phyloP scores from a whole-genome alignment of 2,113 vertebrate genomes.

The Vidua macroura region DNA sequence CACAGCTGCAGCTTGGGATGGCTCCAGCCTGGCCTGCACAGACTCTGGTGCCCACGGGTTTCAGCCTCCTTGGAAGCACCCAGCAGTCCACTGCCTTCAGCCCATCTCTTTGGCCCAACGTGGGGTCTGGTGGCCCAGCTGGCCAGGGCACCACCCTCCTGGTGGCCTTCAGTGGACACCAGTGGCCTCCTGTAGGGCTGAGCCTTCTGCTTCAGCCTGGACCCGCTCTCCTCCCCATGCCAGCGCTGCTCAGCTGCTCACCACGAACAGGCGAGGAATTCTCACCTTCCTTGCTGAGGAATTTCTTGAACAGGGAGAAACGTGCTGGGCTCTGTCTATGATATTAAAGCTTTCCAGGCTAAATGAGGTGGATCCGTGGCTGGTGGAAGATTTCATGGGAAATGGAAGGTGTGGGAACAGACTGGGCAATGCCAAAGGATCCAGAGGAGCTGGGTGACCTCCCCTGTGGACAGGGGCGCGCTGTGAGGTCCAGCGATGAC shows the following conservation, averaged over 20 bases:
- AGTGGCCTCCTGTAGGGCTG: background rate
- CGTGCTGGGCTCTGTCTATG: background rate
- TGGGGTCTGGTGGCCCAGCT: background rate
- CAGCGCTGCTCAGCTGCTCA: background rate
- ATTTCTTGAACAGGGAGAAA: background rate
- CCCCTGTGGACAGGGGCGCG: accelerated
- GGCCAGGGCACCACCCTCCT: background rate
- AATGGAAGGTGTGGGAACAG: background rate
- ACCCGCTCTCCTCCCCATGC: accelerated
- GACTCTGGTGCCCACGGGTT: accelerated
- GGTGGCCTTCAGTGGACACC: background rate
- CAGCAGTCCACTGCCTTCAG: background rate
- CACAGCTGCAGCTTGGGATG: background rate
- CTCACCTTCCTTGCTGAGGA: background rate
- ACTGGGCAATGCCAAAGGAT: background rate
- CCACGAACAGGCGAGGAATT: background rate
- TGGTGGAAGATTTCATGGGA: background rate
- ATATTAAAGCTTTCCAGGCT: background rate
- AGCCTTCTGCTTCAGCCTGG: background rate
- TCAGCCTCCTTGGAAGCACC: background rate
- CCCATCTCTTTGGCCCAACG: accelerated
- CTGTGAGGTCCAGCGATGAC: background rate
- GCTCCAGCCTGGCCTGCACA: background rate
- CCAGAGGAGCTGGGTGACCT: background rate
- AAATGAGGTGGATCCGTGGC: background rate